These are phyloP conservation scores for Notarius lentiginosus DNA, from an alignment of 2,113 vertebrate species.

Conservation along the genomic window DNA sequence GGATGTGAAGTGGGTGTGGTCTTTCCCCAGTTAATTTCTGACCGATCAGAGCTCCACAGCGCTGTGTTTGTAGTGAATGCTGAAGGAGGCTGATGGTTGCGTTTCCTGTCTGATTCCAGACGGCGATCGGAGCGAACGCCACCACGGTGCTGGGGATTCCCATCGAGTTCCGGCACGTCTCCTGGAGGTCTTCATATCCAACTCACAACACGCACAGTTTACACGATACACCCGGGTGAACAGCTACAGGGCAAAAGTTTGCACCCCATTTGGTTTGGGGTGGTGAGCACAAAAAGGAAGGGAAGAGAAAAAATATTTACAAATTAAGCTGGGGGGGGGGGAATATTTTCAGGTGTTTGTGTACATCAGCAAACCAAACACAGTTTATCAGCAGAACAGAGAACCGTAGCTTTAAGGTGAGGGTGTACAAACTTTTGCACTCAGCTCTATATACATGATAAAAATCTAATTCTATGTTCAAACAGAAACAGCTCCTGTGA, in stretches of 20 bases:
- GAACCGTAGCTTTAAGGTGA: not conserved
- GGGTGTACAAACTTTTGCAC: slow-evolving; percentile 1
- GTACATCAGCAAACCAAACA: not conserved
- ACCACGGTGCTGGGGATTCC: slow-evolving; percentile 74
- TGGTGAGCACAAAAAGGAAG: not conserved
- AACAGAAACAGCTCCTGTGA: not conserved
- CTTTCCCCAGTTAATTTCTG: not conserved
- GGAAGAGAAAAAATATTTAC: too few relatives aligned
- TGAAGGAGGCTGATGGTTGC: not conserved
- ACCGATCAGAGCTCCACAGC: not conserved
- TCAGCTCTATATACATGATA: not conserved
- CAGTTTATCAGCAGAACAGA: too few relatives aligned
- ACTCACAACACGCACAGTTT: not conserved
- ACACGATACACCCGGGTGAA: not conserved
- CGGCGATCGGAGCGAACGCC: slow-evolving; percentile 75
- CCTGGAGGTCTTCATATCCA: slow-evolving; percentile 70
- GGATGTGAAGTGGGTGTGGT: not conserved
- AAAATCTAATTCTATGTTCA: not conserved
- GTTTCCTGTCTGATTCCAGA: slow-evolving; percentile 58
- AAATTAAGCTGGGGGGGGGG: too few relatives aligned
- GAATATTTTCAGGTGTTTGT: too few relatives aligned
- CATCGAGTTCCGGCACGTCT: slow-evolving; percentile 75
- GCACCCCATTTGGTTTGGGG: not conserved
- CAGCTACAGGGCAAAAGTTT: not conserved
- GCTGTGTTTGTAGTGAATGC: not conserved